Conservation (phyloP, 2,797 vertebrate species). For the Pangasius sanitwongsei region DNA sequence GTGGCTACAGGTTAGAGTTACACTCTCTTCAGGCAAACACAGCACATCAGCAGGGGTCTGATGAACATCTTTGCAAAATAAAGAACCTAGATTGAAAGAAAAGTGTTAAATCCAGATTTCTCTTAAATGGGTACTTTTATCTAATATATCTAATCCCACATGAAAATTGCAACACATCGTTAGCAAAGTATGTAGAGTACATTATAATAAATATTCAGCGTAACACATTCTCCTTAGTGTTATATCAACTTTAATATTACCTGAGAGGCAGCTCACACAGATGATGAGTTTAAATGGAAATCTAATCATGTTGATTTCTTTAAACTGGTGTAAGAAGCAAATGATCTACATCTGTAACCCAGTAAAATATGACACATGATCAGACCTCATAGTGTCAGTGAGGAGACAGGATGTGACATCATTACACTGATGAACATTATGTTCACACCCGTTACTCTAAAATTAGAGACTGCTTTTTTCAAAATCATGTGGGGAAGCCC, state of each 20-base stretch:
- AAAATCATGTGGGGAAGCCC: neutral
- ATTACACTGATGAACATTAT: neutral
- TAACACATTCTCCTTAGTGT: neutral
- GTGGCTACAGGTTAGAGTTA: slow-evolving; percentile 58
- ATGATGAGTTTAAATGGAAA: slow-evolving; percentile 6
- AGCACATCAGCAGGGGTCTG: slow-evolving; percentile 58
- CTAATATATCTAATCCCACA: neutral
- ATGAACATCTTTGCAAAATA: slow-evolving; percentile 52
- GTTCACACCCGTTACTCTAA: neutral
- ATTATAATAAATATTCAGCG: neutral
- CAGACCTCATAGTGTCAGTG: neutral
- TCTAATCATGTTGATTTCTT: slow-evolving; percentile 45
- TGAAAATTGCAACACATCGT: too few species aligned
- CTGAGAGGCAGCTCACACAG: slow-evolving; percentile 53
- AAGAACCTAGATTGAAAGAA: slow-evolving; percentile 45
- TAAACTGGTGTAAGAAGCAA: neutral
- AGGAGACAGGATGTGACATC: too few species aligned
- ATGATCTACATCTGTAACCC: neutral
- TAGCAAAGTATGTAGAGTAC: neutral
- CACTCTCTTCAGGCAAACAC: slow-evolving; percentile 1
- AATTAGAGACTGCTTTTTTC: neutral
- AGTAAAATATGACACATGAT: neutral
- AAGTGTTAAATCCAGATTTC: neutral
- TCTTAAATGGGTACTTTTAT: neutral
- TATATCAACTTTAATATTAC: slow-evolving; percentile 43